Evolutionary conservation across 2,113 vertebrate genomes (phyloP), one percentile per base, ranked within the genome.

Genomic region (Percina caprodes): DNA sequence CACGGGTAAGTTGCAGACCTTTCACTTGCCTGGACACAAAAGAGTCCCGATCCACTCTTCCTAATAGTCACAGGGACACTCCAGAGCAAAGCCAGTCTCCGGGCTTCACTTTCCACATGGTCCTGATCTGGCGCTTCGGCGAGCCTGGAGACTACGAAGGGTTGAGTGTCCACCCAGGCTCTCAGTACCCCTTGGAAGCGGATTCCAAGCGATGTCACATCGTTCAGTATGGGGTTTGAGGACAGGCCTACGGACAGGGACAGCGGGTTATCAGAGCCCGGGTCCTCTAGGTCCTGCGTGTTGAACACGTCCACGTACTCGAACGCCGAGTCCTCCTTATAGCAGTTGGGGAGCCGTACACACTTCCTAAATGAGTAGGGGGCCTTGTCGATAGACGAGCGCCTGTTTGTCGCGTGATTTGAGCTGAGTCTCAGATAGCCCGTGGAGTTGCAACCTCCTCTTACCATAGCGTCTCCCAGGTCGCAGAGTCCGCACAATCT

Each of bases 311-410:
- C 26, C 26, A 30, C 26, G 26, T 30, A 30, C 26, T 30, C 26
- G 3, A 30, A 30, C 26, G 2, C 14, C 0, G 19, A 35, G 26
- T 35, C 75, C 14, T 52, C 55, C n/a, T 78, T 78, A 0, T 11
- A 39, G 46, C 76, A 78, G 46, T 78, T 78, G 14, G 76, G 76
- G 12, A 78, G 0, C 15, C 66, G 5, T 1, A 78, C 76, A 16
- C 66, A 61, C 30, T 78, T 69, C 23, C 66, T 60, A 18, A 4
- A 21, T 3, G 54, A 78, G 21, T 78, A 78, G 15, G 76, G 65
- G 0, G 45, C 76, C 23, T 56, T 69, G 46, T 78, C 75, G 0
- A 69, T 39, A 3, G 42, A 46, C 4, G 60, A 65, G 10, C 49
- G 21, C 21, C 75, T 69, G 54, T 26, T 24, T 6, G 10, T 30